A percentile compares a stretch with the other conserved stretches of the same genome.
These are phyloP conservation scores for Coecobrya sp. DNA, from an alignment of 2,888 invertebrate species.

Conservation along the genomic window DNA sequence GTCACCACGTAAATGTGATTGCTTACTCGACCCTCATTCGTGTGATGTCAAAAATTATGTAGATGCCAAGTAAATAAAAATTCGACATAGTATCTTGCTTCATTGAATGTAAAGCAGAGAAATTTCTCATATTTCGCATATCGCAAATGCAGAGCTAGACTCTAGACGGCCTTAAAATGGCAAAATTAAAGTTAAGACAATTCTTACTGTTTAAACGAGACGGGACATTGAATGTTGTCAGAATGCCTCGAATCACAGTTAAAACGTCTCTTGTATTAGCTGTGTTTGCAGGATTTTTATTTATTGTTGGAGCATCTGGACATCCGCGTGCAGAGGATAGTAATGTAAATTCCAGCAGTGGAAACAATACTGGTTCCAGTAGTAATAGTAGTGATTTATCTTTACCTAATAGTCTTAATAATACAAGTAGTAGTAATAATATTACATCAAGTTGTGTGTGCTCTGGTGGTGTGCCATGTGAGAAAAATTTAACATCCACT, in stretches of 20 bases:
- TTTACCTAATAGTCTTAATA: background rate
- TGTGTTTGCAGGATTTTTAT: constrained; percentile 49
- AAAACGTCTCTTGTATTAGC: constrained; percentile 12
- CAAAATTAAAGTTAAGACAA: constrained; percentile 37
- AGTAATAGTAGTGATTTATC: background rate
- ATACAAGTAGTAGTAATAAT: background rate
- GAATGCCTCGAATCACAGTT: constrained; percentile 33
- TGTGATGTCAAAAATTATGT: background rate
- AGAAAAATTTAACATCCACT: constrained; percentile 84
- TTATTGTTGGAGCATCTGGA: constrained; percentile 58
- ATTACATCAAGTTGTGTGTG: constrained; percentile 51
- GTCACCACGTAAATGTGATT: too few relatives aligned
- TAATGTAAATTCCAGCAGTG: constrained; percentile 26
- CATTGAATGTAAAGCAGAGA: too few relatives aligned
- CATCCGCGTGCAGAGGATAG: background rate
- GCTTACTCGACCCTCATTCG: background rate
- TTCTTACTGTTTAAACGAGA: constrained; percentile 14
- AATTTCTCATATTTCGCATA: background rate
- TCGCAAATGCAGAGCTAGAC: background rate
- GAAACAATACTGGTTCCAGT: background rate
- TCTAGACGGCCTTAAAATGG: constrained; percentile 45
- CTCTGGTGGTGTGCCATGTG: constrained; percentile 85
- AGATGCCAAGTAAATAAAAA: background rate
- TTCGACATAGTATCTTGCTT: too few relatives aligned
- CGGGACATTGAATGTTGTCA: constrained; percentile 20